These are phyloP conservation scores for Ellobius talpinus DNA, from an alignment of 2,113 vertebrate genomes.

Conservation along the genomic window DNA sequence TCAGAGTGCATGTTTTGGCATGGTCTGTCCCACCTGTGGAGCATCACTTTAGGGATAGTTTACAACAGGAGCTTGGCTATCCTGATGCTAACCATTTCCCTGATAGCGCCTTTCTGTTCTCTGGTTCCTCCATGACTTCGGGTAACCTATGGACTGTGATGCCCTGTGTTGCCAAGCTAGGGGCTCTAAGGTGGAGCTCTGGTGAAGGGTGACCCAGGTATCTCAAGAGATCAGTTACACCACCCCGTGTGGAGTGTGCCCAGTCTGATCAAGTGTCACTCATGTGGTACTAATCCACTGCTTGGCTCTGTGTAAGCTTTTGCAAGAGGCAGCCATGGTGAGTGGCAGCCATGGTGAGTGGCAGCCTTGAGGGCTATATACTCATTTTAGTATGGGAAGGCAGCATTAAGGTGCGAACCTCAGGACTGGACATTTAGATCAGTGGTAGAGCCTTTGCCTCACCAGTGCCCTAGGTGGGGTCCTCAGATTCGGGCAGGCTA, in stretches of 20 bases:
- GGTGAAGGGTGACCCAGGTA: not conserved
- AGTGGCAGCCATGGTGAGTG: not conserved
- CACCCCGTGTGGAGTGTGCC: not conserved
- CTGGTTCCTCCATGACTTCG: not conserved
- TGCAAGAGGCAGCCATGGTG: not conserved
- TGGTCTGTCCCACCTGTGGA: not conserved
- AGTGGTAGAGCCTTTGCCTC: not conserved
- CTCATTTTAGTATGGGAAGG: not conserved
- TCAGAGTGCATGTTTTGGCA: not conserved
- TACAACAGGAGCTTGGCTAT: not conserved
- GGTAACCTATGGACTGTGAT: not conserved
- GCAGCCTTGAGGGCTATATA: not conserved
- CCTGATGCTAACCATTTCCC: no score
- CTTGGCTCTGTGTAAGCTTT: not conserved
- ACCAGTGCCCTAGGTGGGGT: not conserved
- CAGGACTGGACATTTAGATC: not conserved
- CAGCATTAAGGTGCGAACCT: no score
- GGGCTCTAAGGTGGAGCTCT: not conserved
- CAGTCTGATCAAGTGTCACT: not conserved
- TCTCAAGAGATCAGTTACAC: not conserved
- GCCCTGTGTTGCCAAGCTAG: not conserved
- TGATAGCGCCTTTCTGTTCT: not conserved
- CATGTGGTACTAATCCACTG: not conserved
- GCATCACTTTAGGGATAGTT: not conserved
- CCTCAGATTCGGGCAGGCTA: not conserved